Conservation (phyloP, 2,797 vertebrate species). For the Lepus oiostolus region DNA sequence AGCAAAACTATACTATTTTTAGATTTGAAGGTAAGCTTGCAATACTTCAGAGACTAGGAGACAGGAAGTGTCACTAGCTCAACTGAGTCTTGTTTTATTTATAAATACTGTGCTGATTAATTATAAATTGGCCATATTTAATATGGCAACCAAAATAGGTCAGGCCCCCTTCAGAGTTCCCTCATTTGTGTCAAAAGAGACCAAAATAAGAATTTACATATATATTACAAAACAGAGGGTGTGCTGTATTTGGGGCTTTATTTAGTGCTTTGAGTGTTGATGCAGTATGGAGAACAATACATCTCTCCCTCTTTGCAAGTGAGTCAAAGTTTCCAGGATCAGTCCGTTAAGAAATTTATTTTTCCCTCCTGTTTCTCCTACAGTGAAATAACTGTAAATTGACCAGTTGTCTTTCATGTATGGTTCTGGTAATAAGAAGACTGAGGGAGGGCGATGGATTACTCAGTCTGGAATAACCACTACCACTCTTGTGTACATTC, state of each 20-base stretch:
- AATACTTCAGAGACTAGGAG: conserved; percentile 57
- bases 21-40: conserved; percentile 37
- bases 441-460: not conserved
- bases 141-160: conserved; percentile 56
- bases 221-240: not conserved
- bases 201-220: not conserved
- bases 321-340: not conserved
- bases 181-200: conserved; percentile 45
- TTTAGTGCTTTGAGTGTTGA: not conserved
- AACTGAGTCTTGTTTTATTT: conserved; percentile 68
- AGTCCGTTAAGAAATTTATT: not conserved
- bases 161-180: not conserved
- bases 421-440: not conserved
- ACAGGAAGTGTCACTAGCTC: conserved; percentile 30
- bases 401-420: not conserved
- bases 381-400: not conserved
- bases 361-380: not conserved
- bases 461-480: not conserved
- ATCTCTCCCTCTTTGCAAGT: conserved; percentile 12
- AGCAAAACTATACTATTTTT: conserved; percentile 47
- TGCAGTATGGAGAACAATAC: not conserved
- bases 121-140: conserved; percentile 56
- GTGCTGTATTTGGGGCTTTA: not conserved
- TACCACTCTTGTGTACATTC: not conserved
- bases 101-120: conserved; percentile 61